These are phyloP conservation scores for Anoura caudifer DNA, from an alignment of 2,113 vertebrate genomes.

Conservation along the genomic window DNA sequence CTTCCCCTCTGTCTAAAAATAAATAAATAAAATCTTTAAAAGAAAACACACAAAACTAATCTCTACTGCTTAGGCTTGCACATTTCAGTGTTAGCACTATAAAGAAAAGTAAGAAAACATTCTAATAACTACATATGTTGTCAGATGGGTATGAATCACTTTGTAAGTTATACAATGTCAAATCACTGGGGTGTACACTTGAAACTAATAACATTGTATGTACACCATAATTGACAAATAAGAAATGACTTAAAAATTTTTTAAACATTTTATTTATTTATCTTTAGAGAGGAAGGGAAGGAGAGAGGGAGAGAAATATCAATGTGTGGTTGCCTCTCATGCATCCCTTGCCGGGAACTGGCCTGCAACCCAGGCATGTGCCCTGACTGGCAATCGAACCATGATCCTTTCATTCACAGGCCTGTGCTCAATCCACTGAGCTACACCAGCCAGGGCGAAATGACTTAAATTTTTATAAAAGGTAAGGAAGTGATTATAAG, in stretches of 20 bases:
- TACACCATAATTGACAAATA: neutral
- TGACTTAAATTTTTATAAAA: neutral
- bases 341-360: too few relatives aligned
- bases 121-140: neutral
- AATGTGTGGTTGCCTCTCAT: too few relatives aligned
- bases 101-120: neutral
- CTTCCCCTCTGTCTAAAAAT: too few relatives aligned
- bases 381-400: too few relatives aligned
- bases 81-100: neutral
- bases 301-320: too few relatives aligned
- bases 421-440: too few relatives aligned
- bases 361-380: too few relatives aligned
- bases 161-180: neutral
- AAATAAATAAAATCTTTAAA: neutral
- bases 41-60: conserved; percentile 13
- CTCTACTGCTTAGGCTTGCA: neutral
- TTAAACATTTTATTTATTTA: too few relatives aligned
- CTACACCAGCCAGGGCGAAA: too few relatives aligned
- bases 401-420: too few relatives aligned
- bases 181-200: neutral
- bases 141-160: neutral
- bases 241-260: neutral
- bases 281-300: too few relatives aligned
- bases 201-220: neutral
- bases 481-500: neutral